Conservation (phyloP, 1,140 invertebrate genomes). For the Phortica variegata region DNA sequence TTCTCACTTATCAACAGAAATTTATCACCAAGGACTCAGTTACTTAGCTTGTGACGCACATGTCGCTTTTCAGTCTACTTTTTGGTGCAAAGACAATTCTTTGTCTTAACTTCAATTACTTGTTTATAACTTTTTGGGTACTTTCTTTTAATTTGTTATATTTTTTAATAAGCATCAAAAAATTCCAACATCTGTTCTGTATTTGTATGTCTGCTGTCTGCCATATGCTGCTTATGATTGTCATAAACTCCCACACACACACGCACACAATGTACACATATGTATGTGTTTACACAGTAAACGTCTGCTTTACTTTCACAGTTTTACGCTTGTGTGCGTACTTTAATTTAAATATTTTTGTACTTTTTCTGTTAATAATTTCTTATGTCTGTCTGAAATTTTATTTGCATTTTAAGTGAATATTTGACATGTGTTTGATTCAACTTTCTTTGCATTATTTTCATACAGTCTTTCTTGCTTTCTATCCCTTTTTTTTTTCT, state of each 20-base stretch:
- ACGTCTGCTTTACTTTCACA: slow-evolving; percentile 8
- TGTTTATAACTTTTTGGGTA: slow-evolving; percentile 17
- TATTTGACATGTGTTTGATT: too few relatives aligned
- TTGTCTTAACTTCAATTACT: slow-evolving; percentile 20
- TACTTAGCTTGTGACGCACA: too few relatives aligned
- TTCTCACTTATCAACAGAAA: too few relatives aligned
- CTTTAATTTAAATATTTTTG: neutral
- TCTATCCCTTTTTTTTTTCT: too few relatives aligned
- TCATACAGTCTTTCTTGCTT: too few relatives aligned
- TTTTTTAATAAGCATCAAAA: slow-evolving; percentile 10
- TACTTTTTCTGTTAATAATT: neutral
- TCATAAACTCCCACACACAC: slow-evolving; percentile 7
- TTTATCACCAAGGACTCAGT: too few relatives aligned
- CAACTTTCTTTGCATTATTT: slow-evolving; percentile 1
- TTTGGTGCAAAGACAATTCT: too few relatives aligned
- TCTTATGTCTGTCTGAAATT: too few relatives aligned
- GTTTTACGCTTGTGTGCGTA: neutral
- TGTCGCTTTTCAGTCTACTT: too few relatives aligned
- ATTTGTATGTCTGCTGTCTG: slow-evolving; percentile 1
- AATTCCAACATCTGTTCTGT: slow-evolving; percentile 10
- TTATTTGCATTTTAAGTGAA: too few relatives aligned
- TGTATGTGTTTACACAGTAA: slow-evolving; percentile 24
- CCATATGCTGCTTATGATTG: slow-evolving; percentile 16
- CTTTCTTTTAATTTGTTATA: too few relatives aligned
- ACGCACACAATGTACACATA: slow-evolving; percentile 15